These are phyloP conservation scores for Noctilio leporinus DNA, from an alignment of 2,113 vertebrate genomes.

Conservation along the genomic window DNA sequence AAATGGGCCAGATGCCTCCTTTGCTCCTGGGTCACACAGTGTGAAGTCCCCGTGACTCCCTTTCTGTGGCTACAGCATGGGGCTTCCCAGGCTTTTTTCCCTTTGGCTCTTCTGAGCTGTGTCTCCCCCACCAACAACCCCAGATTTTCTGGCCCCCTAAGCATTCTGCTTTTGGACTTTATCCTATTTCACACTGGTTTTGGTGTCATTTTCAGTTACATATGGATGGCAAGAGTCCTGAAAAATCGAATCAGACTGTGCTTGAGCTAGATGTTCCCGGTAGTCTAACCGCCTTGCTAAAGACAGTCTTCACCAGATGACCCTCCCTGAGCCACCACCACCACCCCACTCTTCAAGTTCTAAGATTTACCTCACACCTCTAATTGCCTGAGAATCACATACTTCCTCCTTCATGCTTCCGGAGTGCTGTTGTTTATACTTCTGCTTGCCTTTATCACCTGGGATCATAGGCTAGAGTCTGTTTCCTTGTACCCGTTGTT, in stretches of 20 bases:
- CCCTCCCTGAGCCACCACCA: not conserved
- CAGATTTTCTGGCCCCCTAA: not conserved
- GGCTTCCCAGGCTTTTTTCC: not conserved
- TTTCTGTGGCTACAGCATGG: not conserved
- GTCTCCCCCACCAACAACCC: accelerated
- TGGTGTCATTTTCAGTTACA: not conserved
- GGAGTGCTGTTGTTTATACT: not conserved
- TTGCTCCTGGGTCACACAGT: not conserved
- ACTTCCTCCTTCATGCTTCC: too few species aligned
- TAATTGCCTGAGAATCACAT: not conserved
- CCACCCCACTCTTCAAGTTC: not conserved
- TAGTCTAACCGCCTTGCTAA: not conserved
- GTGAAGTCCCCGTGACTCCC: not conserved
- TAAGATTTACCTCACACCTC: not conserved
- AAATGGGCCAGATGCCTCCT: not conserved
- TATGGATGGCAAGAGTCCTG: not conserved
- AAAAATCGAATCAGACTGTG: not conserved
- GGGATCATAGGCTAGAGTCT: not conserved
- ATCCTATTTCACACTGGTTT: not conserved
- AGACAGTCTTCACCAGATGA: not conserved
- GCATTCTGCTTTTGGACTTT: not conserved
- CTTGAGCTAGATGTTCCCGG: not conserved
- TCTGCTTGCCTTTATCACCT: not conserved
- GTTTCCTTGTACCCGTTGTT: not conserved
- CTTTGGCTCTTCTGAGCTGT: not conserved